A percentile compares a stretch with the other conserved stretches of the same genome.
These are phyloP conservation scores for Saxidomus purpurata DNA, from an alignment of 1,140 invertebrate species.

Conservation along the genomic window DNA sequence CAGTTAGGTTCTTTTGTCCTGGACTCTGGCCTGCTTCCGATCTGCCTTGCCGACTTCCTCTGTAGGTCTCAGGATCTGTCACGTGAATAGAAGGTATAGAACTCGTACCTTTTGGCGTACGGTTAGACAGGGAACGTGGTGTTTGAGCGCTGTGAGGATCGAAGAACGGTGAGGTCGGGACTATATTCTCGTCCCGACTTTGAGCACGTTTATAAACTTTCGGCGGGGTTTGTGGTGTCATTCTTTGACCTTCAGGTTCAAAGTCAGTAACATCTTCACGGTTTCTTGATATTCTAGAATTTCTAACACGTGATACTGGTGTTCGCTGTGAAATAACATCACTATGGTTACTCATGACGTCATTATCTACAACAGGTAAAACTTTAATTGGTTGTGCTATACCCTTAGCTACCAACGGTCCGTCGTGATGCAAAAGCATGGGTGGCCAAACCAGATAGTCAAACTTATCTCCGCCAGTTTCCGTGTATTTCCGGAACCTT, in stretches of 20 bases:
- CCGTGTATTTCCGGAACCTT: conserved; percentile 47
- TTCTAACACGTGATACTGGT: neutral
- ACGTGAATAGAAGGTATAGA: neutral
- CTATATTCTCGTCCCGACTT: neutral
- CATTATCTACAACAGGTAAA: neutral
- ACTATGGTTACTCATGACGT: neutral
- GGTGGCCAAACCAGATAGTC: conserved; percentile 64
- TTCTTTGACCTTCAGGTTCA: neutral
- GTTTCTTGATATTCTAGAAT: neutral
- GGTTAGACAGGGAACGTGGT: neutral
- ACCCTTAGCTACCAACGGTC: conserved; percentile 42
- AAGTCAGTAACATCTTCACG: neutral
- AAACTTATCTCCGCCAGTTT: conserved; percentile 41
- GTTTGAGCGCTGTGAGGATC: neutral
- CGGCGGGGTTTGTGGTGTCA: conserved; percentile 29
- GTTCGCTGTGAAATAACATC: neutral
- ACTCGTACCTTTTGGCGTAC: neutral
- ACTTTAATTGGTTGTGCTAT: conserved; percentile 48
- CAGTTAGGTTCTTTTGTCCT: conserved; percentile 43
- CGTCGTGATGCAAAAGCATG: conserved; percentile 29
- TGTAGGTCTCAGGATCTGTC: neutral
- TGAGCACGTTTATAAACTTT: conserved; percentile 1
- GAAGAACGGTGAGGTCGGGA: conserved; percentile 48
- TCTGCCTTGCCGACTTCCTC: neutral
- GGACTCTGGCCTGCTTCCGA: neutral